Conservation (phyloP, 2,113 vertebrate species). For the Hemibagrus wyckioides region DNA sequence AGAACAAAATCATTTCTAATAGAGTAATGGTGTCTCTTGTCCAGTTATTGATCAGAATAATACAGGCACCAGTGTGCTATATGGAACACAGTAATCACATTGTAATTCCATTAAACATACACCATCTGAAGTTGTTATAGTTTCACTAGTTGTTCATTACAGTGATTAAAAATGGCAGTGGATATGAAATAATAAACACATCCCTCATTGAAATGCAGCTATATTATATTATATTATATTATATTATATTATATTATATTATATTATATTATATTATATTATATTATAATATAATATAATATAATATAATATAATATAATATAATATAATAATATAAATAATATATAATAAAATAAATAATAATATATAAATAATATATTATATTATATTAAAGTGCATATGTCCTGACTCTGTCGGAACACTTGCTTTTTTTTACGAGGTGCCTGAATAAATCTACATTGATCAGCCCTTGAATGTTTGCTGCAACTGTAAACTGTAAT, state of each 20-base stretch:
- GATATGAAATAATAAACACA: background rate
- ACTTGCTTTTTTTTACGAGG: background rate
- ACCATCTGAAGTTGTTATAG: background rate
- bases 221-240: background rate
- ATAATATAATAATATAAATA: no score
- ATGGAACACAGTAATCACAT: background rate
- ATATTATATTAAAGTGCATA: background rate
- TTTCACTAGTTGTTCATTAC: background rate
- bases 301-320: no score
- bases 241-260: no score
- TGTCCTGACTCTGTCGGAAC: background rate
- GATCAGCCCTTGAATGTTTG: constrained; percentile 14
- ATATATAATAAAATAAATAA: no score
- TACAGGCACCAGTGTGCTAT: background rate
- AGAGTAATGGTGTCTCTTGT: background rate
- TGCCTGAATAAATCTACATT: constrained; percentile 19
- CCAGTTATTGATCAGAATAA: constrained; percentile 28
- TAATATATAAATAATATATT: no score
- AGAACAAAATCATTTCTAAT: constrained; percentile 17
- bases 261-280: no score
- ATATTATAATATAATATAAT: no score
- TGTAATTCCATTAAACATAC: background rate
- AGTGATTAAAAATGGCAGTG: background rate
- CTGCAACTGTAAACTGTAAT: constrained; percentile 12
- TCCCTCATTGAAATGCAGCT: constrained; percentile 10